Base-by-base conservation (phyloP, 1,140 invertebrate species). In the Lepidostoma basale region DNA sequence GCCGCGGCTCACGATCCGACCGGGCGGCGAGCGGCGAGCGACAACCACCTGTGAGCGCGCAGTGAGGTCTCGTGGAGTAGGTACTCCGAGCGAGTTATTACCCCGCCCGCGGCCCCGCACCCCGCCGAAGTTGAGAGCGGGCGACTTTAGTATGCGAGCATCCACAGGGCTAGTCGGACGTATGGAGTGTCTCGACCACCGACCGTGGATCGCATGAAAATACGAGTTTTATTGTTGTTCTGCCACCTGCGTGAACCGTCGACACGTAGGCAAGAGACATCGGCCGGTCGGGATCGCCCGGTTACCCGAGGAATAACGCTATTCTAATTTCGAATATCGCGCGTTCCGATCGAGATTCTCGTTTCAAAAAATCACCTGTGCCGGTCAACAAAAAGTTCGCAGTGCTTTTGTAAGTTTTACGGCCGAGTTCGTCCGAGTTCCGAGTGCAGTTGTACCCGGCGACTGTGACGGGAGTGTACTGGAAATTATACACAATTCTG, bases 261-360 rank as follows among this genome's bases (percentile, higher is more conserved):
- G 63, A 66, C 63, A 66, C 63, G 63, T 56, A 56, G 39, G 63
- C 47, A 66, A 40, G 22, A 16, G 26, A n/a, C 22, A 9, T 14
- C 9, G n/a, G 28, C 22, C 18, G 36, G 5, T n/a, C 36, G 36
- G 39, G 9, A 9, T 36, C 5, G 33, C 1, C n/a, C n/a, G n/a
- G n/a, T n/a, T n/a, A 36, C 14, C 33, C 33, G 33, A 36, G 33
- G 33, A 36, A n/a, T 6, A 25, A 10, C 23, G 23, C 47, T 12
- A 26, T 36, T 47, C 44, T 3, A 6, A 49, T n/a, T 12, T 14
- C 12, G 25, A n/a, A 39, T 28, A 16, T 58, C 54, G 28, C 20
- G 22, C 16, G 3, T 36, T 20, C 20, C n/a, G 22, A 58, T 58
- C 20, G 28, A 58, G 18, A 23, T 12, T 36, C 5, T 36, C 2